Evolutionary conservation across 2,888 invertebrate genomes (phyloP).

Genomic region (Brassicogethes aeneus): DNA sequence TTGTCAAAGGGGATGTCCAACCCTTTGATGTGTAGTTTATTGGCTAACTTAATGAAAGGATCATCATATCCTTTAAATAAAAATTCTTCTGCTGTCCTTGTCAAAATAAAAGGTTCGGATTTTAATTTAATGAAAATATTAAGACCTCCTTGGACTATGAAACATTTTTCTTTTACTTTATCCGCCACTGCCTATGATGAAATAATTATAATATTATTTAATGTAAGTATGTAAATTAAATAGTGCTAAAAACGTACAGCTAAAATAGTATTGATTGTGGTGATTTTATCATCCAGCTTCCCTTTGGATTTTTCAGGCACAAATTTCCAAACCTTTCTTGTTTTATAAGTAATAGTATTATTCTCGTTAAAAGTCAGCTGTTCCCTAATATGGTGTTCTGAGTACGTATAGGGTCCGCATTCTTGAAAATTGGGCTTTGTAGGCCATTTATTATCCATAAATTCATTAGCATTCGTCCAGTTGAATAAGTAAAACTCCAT

Average conservation of each 20-base stretch:
- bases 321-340: slow-evolving; percentile 67
- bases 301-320: slow-evolving; percentile 62
- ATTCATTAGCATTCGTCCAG: slow-evolving; percentile 65
- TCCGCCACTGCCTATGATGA: no score
- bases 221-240: no score
- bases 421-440: slow-evolving; percentile 54
- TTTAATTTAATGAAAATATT: slow-evolving; percentile 48
- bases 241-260: no score
- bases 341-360: slow-evolving; percentile 73
- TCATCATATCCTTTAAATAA: slow-evolving; percentile 80
- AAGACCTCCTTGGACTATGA: slow-evolving; percentile 41
- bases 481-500: slow-evolving; percentile 68
- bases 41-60: slow-evolving; percentile 50
- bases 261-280: slow-evolving; percentile 64
- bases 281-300: slow-evolving; percentile 54
- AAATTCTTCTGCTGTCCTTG: slow-evolving; percentile 57
- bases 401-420: slow-evolving; percentile 66
- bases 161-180: slow-evolving; percentile 43
- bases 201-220: no score
- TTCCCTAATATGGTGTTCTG: slow-evolving; percentile 49
- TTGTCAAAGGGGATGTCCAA: slow-evolving; percentile 58
- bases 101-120: slow-evolving; percentile 48
- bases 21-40: slow-evolving; percentile 44
- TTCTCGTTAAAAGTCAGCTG: slow-evolving; percentile 56
- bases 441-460: slow-evolving; percentile 40